These are phyloP conservation scores for Merops nubicus DNA, from an alignment of 2,113 vertebrate genomes.

Conservation along the genomic window DNA sequence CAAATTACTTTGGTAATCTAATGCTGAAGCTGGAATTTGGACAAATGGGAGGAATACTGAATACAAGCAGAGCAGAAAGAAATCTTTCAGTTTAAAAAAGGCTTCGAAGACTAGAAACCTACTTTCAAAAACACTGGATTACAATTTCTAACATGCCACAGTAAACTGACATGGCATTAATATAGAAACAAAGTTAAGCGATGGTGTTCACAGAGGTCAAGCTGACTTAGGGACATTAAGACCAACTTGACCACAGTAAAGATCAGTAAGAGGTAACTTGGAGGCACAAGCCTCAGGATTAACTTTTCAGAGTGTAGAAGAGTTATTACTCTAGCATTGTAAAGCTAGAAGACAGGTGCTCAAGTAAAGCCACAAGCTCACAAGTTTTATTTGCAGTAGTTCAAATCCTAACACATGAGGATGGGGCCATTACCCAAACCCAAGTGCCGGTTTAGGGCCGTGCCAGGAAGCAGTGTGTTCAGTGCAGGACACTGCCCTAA, in stretches of 20 bases:
- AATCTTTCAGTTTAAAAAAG: not conserved
- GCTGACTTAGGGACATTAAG: not conserved
- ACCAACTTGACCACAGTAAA: not conserved
- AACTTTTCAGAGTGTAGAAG: not conserved
- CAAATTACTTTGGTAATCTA: not conserved
- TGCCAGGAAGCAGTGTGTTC: not conserved
- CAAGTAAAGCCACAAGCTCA: not conserved
- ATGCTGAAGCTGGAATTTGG: not conserved
- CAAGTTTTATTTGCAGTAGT: not conserved
- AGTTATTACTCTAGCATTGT: not conserved
- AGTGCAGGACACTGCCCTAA: not conserved
- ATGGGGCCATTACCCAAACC: not conserved
- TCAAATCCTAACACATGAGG: not conserved
- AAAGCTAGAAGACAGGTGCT: not conserved
- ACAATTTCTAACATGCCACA: not conserved
- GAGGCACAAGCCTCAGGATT: not conserved
- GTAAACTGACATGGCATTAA: not conserved
- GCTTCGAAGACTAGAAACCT: not conserved
- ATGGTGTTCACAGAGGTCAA: not conserved
- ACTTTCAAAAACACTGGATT: not conserved
- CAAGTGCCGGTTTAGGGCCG: not conserved
- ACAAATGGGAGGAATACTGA: not conserved
- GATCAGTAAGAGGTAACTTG: not conserved
- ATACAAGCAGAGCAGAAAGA: not conserved
- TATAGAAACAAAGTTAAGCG: rapidly evolving